phyloP scores from a whole-genome alignment of 2,888 invertebrate genomes.

The Neoitamus cyanurus region DNA sequence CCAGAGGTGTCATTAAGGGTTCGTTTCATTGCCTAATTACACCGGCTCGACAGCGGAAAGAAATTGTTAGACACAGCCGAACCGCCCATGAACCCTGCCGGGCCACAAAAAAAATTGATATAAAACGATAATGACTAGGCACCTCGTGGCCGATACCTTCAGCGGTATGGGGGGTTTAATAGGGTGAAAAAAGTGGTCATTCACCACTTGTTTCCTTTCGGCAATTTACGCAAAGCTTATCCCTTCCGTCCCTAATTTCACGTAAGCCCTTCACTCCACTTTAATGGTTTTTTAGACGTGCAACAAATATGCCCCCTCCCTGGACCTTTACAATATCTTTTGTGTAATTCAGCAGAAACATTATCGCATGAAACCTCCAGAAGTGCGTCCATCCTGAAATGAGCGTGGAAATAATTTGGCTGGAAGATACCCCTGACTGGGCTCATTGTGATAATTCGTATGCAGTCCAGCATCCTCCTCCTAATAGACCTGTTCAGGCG shows the following conservation, averaged over 20 bases:
- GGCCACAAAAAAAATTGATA: background rate
- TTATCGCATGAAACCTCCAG: background rate
- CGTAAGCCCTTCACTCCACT: background rate
- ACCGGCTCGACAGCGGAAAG: background rate
- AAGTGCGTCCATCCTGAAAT: background rate
- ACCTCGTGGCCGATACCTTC: background rate
- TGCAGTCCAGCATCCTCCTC: background rate
- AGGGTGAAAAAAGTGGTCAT: background rate
- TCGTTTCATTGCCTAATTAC: background rate
- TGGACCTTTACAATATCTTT: background rate
- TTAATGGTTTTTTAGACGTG: background rate
- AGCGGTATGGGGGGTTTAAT: background rate
- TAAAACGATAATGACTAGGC: background rate
- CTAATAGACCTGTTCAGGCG: background rate
- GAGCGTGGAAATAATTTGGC: background rate
- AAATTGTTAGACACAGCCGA: background rate
- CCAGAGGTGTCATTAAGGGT: background rate
- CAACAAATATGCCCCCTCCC: background rate
- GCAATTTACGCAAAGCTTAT: background rate
- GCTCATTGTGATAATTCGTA: background rate
- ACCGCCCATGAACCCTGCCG: background rate
- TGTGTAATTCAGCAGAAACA: background rate
- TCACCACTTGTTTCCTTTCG: background rate
- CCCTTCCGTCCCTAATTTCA: background rate
- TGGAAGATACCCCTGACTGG: background rate